Evolutionary conservation across 2,113 vertebrate species (phyloP).

Genomic region (Dipodomys stephensi): DNA sequence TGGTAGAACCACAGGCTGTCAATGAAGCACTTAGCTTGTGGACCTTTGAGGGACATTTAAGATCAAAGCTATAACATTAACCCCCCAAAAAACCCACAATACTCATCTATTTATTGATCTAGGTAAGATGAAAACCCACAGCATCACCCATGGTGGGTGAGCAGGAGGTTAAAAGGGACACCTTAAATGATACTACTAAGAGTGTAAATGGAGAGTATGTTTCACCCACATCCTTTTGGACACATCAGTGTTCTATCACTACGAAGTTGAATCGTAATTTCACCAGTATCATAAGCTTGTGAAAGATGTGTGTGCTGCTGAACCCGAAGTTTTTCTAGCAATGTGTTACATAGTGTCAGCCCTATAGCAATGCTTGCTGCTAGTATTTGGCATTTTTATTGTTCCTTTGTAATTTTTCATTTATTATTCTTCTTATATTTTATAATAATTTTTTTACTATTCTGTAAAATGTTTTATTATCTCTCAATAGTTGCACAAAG

Average conservation of each 20-base stretch:
- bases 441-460: no score
- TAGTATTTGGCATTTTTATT: neutral
- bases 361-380: neutral
- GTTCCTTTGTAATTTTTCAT: no score
- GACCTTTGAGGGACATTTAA: neutral
- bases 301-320: neutral
- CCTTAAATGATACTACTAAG: neutral
- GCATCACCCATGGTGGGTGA: neutral
- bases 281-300: neutral
- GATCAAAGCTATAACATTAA: neutral
- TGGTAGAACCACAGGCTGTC: neutral
- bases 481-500: no score
- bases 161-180: neutral
- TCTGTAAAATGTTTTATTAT: no score
- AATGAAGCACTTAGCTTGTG: neutral
- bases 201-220: neutral
- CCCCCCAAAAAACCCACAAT: neutral
- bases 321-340: neutral
- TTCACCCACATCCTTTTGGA: neutral
- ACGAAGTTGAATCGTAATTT: neutral
- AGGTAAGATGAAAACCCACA: neutral
- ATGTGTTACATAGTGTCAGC: neutral
- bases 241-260: neutral
- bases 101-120: neutral
- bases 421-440: no score